Evolutionary conservation across 2,888 invertebrate species (phyloP).

Genomic region (Emmelina monodactyla): DNA sequence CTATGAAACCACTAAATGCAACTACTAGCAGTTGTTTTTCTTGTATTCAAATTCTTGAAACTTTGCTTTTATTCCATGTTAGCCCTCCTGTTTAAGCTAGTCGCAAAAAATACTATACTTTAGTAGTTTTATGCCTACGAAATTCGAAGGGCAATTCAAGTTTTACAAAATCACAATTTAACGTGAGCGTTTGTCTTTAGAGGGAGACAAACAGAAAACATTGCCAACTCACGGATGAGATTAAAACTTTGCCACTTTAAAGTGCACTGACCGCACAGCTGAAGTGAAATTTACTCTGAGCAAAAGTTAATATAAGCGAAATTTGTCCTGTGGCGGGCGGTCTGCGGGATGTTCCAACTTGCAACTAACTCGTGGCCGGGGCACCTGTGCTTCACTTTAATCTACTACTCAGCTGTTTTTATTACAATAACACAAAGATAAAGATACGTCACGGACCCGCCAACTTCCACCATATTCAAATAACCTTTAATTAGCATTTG

Average conservation of each 20-base stretch:
- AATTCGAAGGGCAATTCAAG: background rate
- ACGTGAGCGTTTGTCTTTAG: constrained; percentile 20
- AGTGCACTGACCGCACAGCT: constrained; percentile 50
- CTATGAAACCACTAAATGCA: no score
- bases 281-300: constrained; percentile 52
- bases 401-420: constrained; percentile 17
- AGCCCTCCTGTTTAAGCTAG: no score
- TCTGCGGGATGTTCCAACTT: constrained; percentile 27
- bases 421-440: constrained; percentile 17
- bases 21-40: no score
- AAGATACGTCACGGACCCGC: constrained; percentile 8
- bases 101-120: no score
- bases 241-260: constrained; percentile 58
- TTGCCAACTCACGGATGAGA: constrained; percentile 21
- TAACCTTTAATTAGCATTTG: constrained; percentile 31
- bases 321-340: constrained; percentile 51
- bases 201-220: constrained; percentile 24
- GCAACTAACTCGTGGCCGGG: constrained; percentile 28
- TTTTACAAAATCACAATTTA: constrained; percentile 22
- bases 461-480: constrained; percentile 22
- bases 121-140: no score
- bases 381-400: constrained; percentile 32
- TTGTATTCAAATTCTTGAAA: no score
- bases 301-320: constrained; percentile 63
- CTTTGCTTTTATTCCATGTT: no score